Percentiles rank a stretch among this genome's conserved stretches.
Evolutionary conservation across 1,140 invertebrate species (phyloP).

Genomic region (Thaumatotibia leucotreta): DNA sequence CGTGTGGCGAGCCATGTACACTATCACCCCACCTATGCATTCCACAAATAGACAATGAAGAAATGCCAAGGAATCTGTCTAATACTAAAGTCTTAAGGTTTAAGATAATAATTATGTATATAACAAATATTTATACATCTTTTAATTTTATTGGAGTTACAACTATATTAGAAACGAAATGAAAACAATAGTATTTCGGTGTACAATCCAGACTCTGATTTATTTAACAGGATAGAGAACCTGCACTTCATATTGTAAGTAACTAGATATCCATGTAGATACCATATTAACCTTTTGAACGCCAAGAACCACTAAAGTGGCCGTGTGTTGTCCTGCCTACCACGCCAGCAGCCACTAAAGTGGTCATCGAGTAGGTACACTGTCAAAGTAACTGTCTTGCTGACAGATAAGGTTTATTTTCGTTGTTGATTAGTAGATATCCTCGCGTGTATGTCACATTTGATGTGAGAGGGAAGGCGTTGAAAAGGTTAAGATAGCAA

Average conservation of each 20-base stretch:
- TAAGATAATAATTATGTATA: not conserved
- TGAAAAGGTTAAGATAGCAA: not conserved
- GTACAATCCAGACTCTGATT: not conserved
- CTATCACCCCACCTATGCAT: not conserved
- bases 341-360: too few species aligned
- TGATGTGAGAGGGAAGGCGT: too few species aligned
- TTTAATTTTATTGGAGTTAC: not conserved
- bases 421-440: too few species aligned
- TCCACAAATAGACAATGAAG: not conserved
- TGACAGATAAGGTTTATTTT: too few species aligned
- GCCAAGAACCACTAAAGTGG: too few species aligned
- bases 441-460: too few species aligned
- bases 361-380: too few species aligned
- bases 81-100: not conserved
- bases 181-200: not conserved
- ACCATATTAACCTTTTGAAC: too few species aligned
- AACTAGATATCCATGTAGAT: not conserved
- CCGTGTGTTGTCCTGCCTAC: too few species aligned
- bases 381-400: too few species aligned
- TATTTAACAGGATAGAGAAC: not conserved
- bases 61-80: constrained; percentile 7
- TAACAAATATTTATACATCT: not conserved
- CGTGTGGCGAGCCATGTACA: not conserved
- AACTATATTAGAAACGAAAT: too few species aligned
- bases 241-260: not conserved